A percentile compares a stretch with the other conserved stretches of the same genome.
Evolutionary conservation across 2,113 vertebrate genomes (phyloP).

Genomic region (Sinosuthora webbiana): DNA sequence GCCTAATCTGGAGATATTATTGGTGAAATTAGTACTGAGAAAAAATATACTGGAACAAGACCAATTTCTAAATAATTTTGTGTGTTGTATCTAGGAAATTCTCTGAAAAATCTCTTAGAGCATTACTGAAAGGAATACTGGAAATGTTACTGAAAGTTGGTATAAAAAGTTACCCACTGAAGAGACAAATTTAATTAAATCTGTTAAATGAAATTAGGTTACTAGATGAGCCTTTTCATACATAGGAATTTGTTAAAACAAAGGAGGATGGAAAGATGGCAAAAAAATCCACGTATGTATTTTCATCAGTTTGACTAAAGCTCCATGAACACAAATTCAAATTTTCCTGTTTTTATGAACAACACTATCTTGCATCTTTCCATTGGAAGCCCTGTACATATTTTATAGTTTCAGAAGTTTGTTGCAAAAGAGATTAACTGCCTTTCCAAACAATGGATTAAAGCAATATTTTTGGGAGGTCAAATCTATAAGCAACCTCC

Average conservation of each 20-base stretch:
- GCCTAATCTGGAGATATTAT: neutral
- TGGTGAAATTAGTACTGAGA: neutral
- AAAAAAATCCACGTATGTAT: neutral
- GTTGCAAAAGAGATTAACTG: slow-evolving; percentile 57
- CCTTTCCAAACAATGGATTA: neutral
- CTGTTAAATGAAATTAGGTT: neutral
- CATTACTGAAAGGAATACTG: neutral
- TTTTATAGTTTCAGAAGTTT: slow-evolving; percentile 52
- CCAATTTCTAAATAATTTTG: neutral
- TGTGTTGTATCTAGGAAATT: neutral
- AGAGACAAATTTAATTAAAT: neutral
- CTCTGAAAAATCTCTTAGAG: neutral
- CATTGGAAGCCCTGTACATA: neutral
- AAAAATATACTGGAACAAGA: neutral
- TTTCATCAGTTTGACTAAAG: neutral
- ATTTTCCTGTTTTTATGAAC: neutral
- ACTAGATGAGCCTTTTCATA: neutral
- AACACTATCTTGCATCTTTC: neutral
- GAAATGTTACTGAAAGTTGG: neutral
- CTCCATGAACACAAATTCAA: neutral
- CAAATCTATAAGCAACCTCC: slow-evolving; percentile 76
- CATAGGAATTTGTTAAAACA: neutral
- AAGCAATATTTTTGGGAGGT: slow-evolving; percentile 53
- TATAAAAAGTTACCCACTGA: neutral
- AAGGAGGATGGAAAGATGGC: neutral